Conservation (phyloP, 2,888 invertebrate genomes). For the Drosophila anomelani region DNA sequence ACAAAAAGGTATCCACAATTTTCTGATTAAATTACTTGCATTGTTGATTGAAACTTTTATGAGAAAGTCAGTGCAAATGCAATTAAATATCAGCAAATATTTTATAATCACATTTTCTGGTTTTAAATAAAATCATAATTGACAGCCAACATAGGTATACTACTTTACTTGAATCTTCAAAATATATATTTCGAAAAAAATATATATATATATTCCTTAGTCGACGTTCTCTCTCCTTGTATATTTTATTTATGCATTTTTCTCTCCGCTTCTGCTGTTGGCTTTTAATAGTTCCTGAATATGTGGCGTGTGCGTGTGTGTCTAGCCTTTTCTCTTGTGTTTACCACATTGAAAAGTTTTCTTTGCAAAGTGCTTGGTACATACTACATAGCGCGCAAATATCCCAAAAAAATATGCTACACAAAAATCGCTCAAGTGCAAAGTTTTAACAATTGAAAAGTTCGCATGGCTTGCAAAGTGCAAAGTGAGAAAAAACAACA, state of each 20-base stretch:
- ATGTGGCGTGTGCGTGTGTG: constrained; percentile 41
- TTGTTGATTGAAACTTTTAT: background rate
- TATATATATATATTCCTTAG: constrained; percentile 16
- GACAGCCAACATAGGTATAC: background rate
- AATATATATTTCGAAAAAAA: constrained; percentile 7
- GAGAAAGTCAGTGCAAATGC: background rate
- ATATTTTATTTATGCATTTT: constrained; percentile 78
- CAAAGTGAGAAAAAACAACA: constrained; percentile 10
- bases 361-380: constrained; percentile 78
- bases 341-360: constrained; percentile 79
- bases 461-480: constrained; percentile 70
- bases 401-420: constrained; percentile 79
- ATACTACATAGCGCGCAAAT: constrained; percentile 67
- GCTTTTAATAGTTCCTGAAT: constrained; percentile 72
- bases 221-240: constrained; percentile 29
- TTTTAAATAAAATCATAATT: constrained; percentile 13
- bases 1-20: too few species aligned
- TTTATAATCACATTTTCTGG: constrained; percentile 10
- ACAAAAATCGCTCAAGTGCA: constrained; percentile 81
- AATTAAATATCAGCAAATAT: constrained; percentile 7
- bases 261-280: constrained; percentile 62
- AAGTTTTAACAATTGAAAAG: constrained; percentile 81
- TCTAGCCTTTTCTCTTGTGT: constrained; percentile 44
- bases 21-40: background rate
- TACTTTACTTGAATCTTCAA: constrained; percentile 10